Base-by-base conservation (phyloP, 2,113 vertebrate species). In the Sinocyclocheilus rhinocerous region DNA sequence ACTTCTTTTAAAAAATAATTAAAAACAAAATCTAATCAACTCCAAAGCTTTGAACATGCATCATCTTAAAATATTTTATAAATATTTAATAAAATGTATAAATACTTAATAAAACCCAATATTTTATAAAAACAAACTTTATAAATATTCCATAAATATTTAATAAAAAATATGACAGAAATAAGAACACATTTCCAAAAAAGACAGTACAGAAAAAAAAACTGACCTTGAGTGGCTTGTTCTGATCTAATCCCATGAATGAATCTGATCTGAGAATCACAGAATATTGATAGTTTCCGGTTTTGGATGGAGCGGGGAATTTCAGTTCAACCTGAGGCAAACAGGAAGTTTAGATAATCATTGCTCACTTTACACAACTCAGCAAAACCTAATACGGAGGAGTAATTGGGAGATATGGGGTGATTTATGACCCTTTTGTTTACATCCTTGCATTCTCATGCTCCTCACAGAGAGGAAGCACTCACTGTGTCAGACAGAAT, bases 211-310 rank as follows among this genome's bases (percentile, higher is more conserved):
- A 4, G 11, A 82, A 48, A 12, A 48, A 48, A 15, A 0, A 29
- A 36, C 20, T 95, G 89, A 99, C 98, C 97, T 99, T 99, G 84
- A 99, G 91, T 36, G 97, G 96, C 94, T 97, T 98, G 90, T 97
- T 96, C 95, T 97, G 97, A 94, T 99, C 98, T 94, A 99, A 95
- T 85, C 97, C 98, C 95, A 99, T 95, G 88, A 95, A 99, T 4
- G 98, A 99, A 91, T 99, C 98, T 0, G 97, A 99, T 85, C 97
- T 96, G 90, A 99, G 95, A 93, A 98, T 97, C 90, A 99, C 96
- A 6, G 96, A 98, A 91, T 98, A 99, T 91, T 99, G 98, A 91
- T 98, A 99, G 94, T 99, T 99, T 84, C 98, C 98, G 20, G 96
- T 97, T 93, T 98, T 99, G 86, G 97, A 97, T 45, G 98, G 98